Base-by-base conservation (phyloP, 2,888 invertebrate genomes). In the Eupithecia pulchellata region DNA sequence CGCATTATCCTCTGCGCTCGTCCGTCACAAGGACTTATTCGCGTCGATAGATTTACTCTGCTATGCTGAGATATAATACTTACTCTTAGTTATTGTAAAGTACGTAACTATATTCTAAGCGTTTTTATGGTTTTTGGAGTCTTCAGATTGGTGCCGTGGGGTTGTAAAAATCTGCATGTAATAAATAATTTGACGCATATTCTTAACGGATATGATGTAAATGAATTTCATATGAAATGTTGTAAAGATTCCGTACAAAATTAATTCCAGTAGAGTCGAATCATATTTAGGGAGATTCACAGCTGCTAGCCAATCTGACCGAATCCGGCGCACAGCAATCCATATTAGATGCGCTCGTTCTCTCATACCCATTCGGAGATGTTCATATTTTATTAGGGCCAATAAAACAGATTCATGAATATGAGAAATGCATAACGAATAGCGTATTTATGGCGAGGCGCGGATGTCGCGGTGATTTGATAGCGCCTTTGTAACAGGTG, bases 331-430 rank as follows among this genome's bases (percentile, higher is more conserved):
- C 91, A 89, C 79, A 90, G 90, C 91, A 91, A 94, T 93, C 92
- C 92, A 94, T 94, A 94, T 94, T 94, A 94, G 93, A 94, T 94
- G 93, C 90, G 90, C 92, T 89, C 90, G 92, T 91, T 90, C 91
- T 91, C 91, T 91, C 92, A 91, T 92, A 94, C 92, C 94, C 94
- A 93, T 94, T 94, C 93, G 91, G 91, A 94, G 94, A 94, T 94
- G 94, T 94, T 94, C 94, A 94, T 94, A 94, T 94, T 94, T 94
- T 94, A 94, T 94, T 93, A 93, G 89, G 92, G 92, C 94, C 94
- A 94, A 94, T 94, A 94, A 94, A 94, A 94, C 91, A 94, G 94
- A 94, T 94, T 94, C 94, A 94, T 93, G 94, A 94, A 94, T 93
- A 94, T 94, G 94, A 93, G 93, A 94, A 93, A 93, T 93, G 94